Evolutionary conservation across 2,888 invertebrate genomes (phyloP), one percentile per base, ranked within the genome.

Genomic region (Nomada fabriciana): DNA sequence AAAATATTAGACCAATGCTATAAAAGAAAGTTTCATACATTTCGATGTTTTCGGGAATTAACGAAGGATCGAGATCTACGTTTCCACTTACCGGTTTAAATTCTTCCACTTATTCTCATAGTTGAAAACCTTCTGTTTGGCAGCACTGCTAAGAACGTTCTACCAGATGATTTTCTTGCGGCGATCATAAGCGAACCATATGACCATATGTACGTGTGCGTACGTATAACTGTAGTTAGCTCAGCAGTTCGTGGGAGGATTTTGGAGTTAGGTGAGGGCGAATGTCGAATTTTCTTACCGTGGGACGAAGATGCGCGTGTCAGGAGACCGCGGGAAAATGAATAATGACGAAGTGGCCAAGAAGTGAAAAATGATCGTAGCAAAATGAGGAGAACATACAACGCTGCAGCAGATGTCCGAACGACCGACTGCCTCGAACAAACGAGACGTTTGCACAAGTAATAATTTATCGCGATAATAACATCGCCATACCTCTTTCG

Each of bases 401-500:
- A 94, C 93, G 93, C 94, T 89, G 93, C 94, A 90, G 94, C 94
- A 91, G 95, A 95, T 92, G 94, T 93, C 88, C 94, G 94, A 90
- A 94, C 94, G 89, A 94, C 94, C 90, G 95, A 95, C 91, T 94
- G 94, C 91, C 94, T 95, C 88, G 95, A 95, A 90, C 94, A 94
- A 89, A 94, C 95, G 76, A 95, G 94, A 93, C 95, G 95, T 92
- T 94, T 95, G 89, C 95, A 95, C 94, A 95, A 95, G 95, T 95
- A 85, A 87, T 77, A 70, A 76, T 25, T 7, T 72, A 47, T 76
- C 68, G 13, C 13, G 2, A 67, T 25, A 36, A 75, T 77, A 15
- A 11, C 23, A 36, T 47, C 50, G n/a, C 25, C 72, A 79, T 60
- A 47, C 13, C 11, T 47, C 29, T 75, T 50, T 25, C 18, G 20